These are phyloP conservation scores for Agrypnia vestita DNA, from an alignment of 1,140 invertebrate genomes.

Conservation along the genomic window DNA sequence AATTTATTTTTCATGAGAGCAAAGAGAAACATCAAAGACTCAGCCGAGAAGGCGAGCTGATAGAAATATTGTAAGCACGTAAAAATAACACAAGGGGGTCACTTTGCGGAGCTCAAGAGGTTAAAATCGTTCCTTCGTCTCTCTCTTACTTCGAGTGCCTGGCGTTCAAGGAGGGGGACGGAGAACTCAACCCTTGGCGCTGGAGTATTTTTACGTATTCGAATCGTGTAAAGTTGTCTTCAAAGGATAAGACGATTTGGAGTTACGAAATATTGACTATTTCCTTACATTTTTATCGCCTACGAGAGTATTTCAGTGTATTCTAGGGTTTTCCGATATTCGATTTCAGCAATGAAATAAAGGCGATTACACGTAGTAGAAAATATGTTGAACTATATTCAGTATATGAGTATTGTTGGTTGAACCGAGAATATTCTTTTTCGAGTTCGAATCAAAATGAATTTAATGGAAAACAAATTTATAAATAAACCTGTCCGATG, in stretches of 20 bases:
- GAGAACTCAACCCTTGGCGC: not conserved
- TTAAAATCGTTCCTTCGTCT: not conserved
- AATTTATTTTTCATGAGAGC: not conserved
- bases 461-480: too few species aligned
- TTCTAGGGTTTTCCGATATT: constrained; percentile 12
- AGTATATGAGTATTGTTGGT: constrained; percentile 1
- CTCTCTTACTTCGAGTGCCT: not conserved
- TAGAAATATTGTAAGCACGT: constrained; percentile 6
- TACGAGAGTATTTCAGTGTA: not conserved
- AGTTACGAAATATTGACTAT: constrained; percentile 19
- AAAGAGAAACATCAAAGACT: not conserved
- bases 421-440: constrained; percentile 13
- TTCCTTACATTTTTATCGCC: constrained; percentile 13
- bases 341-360: constrained; percentile 23
- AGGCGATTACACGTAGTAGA: constrained; percentile 9
- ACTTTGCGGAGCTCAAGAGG: constrained; percentile 12
- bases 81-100: constrained; percentile 25
- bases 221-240: constrained; percentile 20
- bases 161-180: not conserved
- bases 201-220: constrained; percentile 20
- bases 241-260: constrained; percentile 25
- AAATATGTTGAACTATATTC: not conserved
- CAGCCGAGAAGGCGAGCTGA: not conserved
- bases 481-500: too few species aligned
- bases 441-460: not conserved